A percentile compares a stretch with the other conserved stretches of the same genome.
Conservation (phyloP, 2,113 vertebrate genomes). For the Tachysurus fulvidraco region DNA sequence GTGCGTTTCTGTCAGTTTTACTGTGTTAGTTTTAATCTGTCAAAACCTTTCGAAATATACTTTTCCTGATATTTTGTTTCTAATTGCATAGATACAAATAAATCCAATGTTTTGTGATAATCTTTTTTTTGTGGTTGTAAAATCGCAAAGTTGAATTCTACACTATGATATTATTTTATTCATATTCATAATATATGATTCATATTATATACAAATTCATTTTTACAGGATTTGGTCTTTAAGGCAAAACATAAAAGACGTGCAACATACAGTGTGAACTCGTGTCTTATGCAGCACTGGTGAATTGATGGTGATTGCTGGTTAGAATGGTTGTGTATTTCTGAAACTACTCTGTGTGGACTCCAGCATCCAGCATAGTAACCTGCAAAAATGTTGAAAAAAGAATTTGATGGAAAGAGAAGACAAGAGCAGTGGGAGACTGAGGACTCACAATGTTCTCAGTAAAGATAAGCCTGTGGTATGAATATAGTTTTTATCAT, state of each 20-base stretch:
- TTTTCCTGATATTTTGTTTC: neutral
- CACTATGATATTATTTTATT: neutral
- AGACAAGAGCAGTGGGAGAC: neutral
- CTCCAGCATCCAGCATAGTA: neutral
- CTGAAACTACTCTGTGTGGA: neutral
- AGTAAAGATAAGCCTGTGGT: neutral
- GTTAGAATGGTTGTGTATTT: neutral
- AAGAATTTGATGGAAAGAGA: neutral
- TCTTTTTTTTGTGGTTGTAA: neutral
- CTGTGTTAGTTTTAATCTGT: neutral
- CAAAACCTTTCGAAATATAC: neutral
- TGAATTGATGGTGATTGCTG: neutral
- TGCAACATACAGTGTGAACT: neutral
- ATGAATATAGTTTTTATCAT: neutral
- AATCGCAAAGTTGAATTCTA: neutral
- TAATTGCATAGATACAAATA: neutral
- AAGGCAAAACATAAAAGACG: neutral
- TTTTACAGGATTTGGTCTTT: neutral
- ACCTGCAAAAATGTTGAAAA: neutral
- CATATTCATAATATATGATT: too few relatives aligned
- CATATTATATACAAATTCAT: neutral
- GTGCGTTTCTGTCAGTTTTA: neutral
- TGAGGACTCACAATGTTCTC: neutral
- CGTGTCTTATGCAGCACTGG: neutral
- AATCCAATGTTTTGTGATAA: neutral